Evolutionary conservation across 2,888 invertebrate genomes (phyloP), one percentile per base, ranked within the genome.

Genomic region (Rhogogaster chlorosoma): DNA sequence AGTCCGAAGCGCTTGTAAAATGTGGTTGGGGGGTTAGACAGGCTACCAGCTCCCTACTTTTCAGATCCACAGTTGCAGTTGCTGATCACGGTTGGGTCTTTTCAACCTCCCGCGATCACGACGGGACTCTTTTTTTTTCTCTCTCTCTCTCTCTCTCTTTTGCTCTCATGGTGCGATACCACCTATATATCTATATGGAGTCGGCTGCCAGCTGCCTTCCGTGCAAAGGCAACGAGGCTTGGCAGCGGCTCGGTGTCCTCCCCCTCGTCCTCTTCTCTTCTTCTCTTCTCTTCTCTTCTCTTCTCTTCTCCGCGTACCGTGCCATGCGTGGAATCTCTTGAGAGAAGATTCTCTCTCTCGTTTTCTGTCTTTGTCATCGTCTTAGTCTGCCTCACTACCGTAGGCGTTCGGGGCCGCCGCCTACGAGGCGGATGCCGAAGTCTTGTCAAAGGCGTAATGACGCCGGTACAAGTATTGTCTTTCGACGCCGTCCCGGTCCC

Each of bases 131-230:
- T 49, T 73, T 88, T 80, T 36, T 70, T n/a, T n/a, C n/a, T n/a
- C n/a, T n/a, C n/a, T n/a, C n/a, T 84, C 77, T 70, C 67, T 82
- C 84, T 85, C 67, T 82, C 82, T 86, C 49, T 85, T 45, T 71
- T 85, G 64, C 84, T 32, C 85, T 73, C 75, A 85, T 82, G 86
- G 86, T 85, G 86, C 67, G 64, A 64, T 64, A 83, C 67, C 64
- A 29, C 45, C 29, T 67, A 83, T 64, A 83, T 61, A 42, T 61
- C 89, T 90, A 90, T 90, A 90, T 91, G 91, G 90, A 92, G 92
- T 91, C 90, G 92, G 89, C 91, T 91, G 91, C 92, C 92, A 92
- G 91, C 92, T 92, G 92, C 92, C 91, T 92, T 91, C 91, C 91
- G 91, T 91, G 92, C 90, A 90, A 91, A 67, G 67, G 91, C 91